These are phyloP conservation scores for Drosophila kambysellisi DNA, from an alignment of 2,888 invertebrate species.

Conservation along the genomic window DNA sequence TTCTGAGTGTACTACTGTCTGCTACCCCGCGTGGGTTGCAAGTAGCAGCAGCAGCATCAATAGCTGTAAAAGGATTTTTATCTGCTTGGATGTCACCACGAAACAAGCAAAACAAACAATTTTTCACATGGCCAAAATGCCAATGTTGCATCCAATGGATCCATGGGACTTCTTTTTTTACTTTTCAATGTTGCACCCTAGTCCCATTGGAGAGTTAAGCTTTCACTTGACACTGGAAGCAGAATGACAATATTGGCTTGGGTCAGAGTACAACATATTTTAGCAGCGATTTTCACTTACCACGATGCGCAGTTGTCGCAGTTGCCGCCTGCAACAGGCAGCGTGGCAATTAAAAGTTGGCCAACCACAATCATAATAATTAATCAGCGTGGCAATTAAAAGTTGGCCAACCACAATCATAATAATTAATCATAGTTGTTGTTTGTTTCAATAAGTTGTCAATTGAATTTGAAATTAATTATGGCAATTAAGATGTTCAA, in stretches of 20 bases:
- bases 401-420: slow-evolving; percentile 2
- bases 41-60: slow-evolving; percentile 1
- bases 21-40: slow-evolving; percentile 26
- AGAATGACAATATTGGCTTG: slow-evolving; percentile 57
- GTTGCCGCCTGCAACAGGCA: slow-evolving; percentile 10
- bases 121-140: slow-evolving; percentile 48
- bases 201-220: slow-evolving; percentile 33
- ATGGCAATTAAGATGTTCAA: slow-evolving; percentile 15
- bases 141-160: slow-evolving; percentile 1
- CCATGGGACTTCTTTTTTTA: background rate
- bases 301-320: slow-evolving; percentile 38
- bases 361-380: background rate
- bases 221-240: slow-evolving; percentile 62
- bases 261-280: slow-evolving; percentile 72
- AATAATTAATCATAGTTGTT: background rate
- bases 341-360: slow-evolving; percentile 36
- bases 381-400: slow-evolving; percentile 33
- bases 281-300: slow-evolving; percentile 56
- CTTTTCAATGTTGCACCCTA: slow-evolving; percentile 37
- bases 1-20: background rate
- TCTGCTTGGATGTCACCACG: slow-evolving; percentile 63
- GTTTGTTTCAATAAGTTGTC: background rate
- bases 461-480: slow-evolving; percentile 32
- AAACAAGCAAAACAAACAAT: slow-evolving; percentile 46
- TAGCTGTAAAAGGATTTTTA: slow-evolving; percentile 59